Conservation (phyloP, 2,797 vertebrate genomes). For the Mus minutoides region DNA sequence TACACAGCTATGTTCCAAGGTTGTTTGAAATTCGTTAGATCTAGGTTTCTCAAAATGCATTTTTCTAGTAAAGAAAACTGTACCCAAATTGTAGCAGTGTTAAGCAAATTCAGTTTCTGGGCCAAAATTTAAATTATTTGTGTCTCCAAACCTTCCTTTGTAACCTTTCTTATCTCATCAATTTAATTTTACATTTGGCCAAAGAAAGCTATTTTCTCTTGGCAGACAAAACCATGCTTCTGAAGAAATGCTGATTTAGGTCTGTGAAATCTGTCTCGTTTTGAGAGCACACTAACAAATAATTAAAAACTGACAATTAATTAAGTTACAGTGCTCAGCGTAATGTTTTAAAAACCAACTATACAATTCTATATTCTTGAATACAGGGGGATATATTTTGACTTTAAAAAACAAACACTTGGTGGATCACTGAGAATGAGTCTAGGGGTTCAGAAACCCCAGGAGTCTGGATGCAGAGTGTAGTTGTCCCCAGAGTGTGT, state of each 20-base stretch:
- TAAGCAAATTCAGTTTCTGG: slow-evolving; percentile 76
- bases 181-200: slow-evolving; percentile 72
- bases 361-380: slow-evolving; percentile 59
- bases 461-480: slow-evolving; percentile 66
- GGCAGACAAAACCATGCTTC: slow-evolving; percentile 73
- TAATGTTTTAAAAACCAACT: slow-evolving; percentile 68
- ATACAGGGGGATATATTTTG: slow-evolving; percentile 61
- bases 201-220: slow-evolving; percentile 64
- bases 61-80: slow-evolving; percentile 76
- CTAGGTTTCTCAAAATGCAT: slow-evolving; percentile 71
- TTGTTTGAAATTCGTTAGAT: slow-evolving; percentile 63
- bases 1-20: slow-evolving; percentile 51
- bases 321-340: slow-evolving; percentile 72
- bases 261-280: slow-evolving; percentile 66
- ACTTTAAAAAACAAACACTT: slow-evolving; percentile 47
- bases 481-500: not conserved
- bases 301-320: slow-evolving; percentile 67
- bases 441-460: slow-evolving; percentile 32
- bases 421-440: slow-evolving; percentile 46
- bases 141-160: slow-evolving; percentile 77
- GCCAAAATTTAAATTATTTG: slow-evolving; percentile 79
- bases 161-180: slow-evolving; percentile 78
- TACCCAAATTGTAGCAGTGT: slow-evolving; percentile 71
- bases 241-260: slow-evolving; percentile 61
- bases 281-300: slow-evolving; percentile 54